Conservation (phyloP, 2,113 vertebrate genomes). For the Xenopus borealis region DNA sequence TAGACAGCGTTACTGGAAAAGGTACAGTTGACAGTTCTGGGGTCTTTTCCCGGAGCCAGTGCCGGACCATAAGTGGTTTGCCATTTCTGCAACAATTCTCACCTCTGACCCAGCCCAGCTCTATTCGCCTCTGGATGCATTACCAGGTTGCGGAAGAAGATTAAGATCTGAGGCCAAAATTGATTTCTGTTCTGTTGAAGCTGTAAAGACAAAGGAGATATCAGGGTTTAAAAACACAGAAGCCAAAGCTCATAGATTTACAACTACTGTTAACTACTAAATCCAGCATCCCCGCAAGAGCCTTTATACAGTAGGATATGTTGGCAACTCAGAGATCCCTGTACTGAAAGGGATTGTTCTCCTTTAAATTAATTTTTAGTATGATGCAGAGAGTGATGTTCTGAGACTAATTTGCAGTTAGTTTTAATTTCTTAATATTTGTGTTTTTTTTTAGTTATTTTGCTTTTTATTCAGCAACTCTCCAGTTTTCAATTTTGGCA, state of each 20-base stretch:
- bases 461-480: too few species aligned
- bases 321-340: too few species aligned
- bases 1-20: slow-evolving; percentile 50
- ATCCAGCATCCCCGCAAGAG: too few species aligned
- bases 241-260: background rate
- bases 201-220: slow-evolving; percentile 58
- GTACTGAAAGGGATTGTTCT: too few species aligned
- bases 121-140: slow-evolving; percentile 67
- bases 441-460: too few species aligned
- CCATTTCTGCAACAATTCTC: slow-evolving; percentile 60
- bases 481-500: too few species aligned
- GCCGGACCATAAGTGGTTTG: slow-evolving; percentile 61
- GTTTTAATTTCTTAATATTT: too few species aligned
- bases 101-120: slow-evolving; percentile 67
- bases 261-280: background rate
- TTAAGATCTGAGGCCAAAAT: slow-evolving; percentile 71
- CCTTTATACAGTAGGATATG: too few species aligned
- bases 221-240: background rate
- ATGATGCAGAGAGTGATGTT: too few species aligned
- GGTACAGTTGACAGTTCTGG: slow-evolving; percentile 51
- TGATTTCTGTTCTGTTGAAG: slow-evolving; percentile 75
- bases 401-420: too few species aligned
- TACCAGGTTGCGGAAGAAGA: slow-evolving; percentile 72
- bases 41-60: slow-evolving; percentile 55
- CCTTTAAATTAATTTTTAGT: too few species aligned